Evolutionary conservation across 1,140 invertebrate species (phyloP).

Genomic region (Rhyzopertha dominica): DNA sequence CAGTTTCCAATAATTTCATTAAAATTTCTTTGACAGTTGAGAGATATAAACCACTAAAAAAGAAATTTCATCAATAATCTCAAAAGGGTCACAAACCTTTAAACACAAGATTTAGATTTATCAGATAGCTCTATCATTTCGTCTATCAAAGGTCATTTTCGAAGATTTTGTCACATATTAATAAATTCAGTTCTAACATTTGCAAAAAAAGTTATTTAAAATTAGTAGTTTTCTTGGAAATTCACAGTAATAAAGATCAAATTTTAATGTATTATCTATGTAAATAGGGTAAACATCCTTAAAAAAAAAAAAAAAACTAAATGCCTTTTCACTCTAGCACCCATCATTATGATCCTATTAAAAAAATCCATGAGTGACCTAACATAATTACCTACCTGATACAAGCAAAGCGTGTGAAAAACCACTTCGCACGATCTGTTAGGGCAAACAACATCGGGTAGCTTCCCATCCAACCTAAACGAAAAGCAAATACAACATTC

Average conservation of each 20-base stretch:
- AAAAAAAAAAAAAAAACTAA: neutral
- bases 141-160: too few species aligned
- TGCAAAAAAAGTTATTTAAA: neutral
- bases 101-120: neutral
- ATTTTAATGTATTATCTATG: neutral
- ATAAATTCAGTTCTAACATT: neutral
- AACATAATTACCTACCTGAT: slow-evolving; percentile 25
- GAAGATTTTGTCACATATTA: neutral
- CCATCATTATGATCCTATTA: neutral
- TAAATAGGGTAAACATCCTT: neutral
- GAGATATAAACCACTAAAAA: slow-evolving; percentile 31
- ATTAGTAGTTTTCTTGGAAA: neutral
- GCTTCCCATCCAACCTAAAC: slow-evolving; percentile 23
- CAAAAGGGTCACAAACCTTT: neutral
- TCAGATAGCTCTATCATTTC: too few species aligned
- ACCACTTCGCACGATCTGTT: slow-evolving; percentile 33
- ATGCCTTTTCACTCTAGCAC: slow-evolving; percentile 1
- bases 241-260: neutral
- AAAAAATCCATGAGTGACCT: neutral
- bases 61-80: slow-evolving; percentile 8
- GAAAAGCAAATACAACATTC: slow-evolving; percentile 41
- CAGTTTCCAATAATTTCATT: slow-evolving; percentile 33
- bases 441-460: slow-evolving; percentile 36
- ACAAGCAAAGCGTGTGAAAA: slow-evolving; percentile 38
- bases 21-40: slow-evolving; percentile 29